Evolutionary conservation across 2,113 vertebrate species (phyloP).

Genomic region (Salminus brasiliensis): DNA sequence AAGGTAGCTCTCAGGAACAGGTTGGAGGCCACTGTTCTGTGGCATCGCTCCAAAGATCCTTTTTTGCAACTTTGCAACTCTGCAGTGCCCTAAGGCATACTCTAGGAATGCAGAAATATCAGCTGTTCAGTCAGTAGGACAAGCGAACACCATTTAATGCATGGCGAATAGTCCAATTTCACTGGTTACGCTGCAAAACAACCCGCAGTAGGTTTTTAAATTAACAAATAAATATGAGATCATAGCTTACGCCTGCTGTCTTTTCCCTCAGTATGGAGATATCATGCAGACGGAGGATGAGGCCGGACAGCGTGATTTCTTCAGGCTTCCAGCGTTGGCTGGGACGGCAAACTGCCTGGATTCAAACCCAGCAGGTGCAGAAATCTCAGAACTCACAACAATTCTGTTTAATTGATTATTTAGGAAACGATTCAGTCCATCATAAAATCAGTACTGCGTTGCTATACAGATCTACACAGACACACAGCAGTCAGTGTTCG

Average conservation of each 20-base stretch:
- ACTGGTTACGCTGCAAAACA: background rate
- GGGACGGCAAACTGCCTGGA: conserved; percentile 82
- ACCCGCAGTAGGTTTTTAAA: background rate
- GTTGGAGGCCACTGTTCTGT: too few species aligned
- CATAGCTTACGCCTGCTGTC: background rate
- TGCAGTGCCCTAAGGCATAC: too few species aligned
- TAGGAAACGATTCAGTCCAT: too few species aligned
- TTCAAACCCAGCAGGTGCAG: conserved; percentile 85
- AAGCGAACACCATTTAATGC: background rate
- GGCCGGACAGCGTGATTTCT: conserved; percentile 63
- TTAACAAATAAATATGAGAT: background rate
- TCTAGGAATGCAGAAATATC: background rate
- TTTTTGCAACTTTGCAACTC: too few species aligned
- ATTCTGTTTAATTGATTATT: too few species aligned
- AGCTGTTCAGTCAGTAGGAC: background rate
- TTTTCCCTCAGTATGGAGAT: conserved; percentile 78
- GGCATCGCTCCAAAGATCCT: too few species aligned
- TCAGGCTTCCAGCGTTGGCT: conserved; percentile 81
- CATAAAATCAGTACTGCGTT: too few species aligned
- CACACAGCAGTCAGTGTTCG: too few species aligned
- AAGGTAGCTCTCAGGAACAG: too few species aligned
- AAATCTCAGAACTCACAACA: too few species aligned
- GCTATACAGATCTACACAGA: too few species aligned
- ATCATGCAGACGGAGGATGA: conserved; percentile 65
- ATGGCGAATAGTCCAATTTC: background rate